Percentiles rank a stretch among this genome's conserved stretches.
Conservation (phyloP, 1,140 invertebrate species). For the Heliconius hewitsoni region DNA sequence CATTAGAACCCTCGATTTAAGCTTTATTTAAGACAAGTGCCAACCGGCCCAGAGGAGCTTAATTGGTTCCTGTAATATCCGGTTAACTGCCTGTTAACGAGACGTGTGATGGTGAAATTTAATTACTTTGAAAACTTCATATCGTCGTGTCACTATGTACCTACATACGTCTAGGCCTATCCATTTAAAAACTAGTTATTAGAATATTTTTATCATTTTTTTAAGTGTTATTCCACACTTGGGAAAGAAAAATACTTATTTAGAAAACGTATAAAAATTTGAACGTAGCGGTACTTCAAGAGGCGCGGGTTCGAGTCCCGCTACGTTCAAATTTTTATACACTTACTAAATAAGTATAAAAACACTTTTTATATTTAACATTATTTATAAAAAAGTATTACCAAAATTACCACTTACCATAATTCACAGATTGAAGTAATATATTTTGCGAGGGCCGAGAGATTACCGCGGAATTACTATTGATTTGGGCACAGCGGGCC, state of each 20-base stretch:
- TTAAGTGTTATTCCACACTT: no score
- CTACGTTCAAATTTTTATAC: no score
- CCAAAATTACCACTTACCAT: constrained; percentile 8
- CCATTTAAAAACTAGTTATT: neutral
- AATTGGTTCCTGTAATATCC: constrained; percentile 24
- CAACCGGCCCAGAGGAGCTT: constrained; percentile 14
- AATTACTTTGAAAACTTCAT: constrained; percentile 16
- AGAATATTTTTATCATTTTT: neutral
- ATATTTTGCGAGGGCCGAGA: constrained; percentile 60
- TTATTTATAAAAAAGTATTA: neutral
- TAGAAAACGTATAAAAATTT: no score
- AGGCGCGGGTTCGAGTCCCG: no score
- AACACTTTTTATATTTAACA: neutral
- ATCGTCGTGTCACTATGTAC: neutral
- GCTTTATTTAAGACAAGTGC: constrained; percentile 16
- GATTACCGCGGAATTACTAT: constrained; percentile 79
- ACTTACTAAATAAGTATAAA: no score
- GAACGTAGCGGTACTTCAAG: no score
- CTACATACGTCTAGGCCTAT: neutral
- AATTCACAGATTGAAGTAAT: constrained; percentile 13
- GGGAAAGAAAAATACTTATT: no score
- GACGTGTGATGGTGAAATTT: constrained; percentile 12
- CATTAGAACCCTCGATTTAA: neutral
- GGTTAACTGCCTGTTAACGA: constrained; percentile 21
- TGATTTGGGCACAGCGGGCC: constrained; percentile 65